Base-by-base conservation (phyloP, 2,888 invertebrate genomes). In the Drosophila suboccidentalis region DNA sequence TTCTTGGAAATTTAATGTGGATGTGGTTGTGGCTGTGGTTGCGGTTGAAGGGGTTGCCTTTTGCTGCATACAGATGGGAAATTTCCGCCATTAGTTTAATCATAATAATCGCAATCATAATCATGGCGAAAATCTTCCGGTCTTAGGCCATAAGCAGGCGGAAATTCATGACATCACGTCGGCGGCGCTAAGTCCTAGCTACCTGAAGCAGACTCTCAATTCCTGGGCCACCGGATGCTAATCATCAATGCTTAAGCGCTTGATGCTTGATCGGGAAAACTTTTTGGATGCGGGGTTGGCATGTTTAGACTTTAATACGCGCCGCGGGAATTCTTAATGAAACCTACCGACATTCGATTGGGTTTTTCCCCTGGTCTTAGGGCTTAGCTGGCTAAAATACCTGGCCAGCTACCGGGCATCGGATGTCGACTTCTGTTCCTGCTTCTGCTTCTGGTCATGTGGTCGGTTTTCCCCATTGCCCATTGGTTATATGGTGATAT, bases 251-350 rank as follows among this genome's bases (percentile, higher is more conserved):
- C 80, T 73, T 75, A 89, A 75, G 57, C 74, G 39, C 8, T 29
- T 8, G 29, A 29, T 36, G 85, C 58, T 70, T 65, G 75, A 80
- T 83, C 80, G 74, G 81, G 72, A 69, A 82, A 89, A 88, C 71
- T 82, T 71, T 44, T 39, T 47, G 61, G 63, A 58, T 71, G 57
- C 79, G 61, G 77, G 82, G 81, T 78, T 88, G 87, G 90, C 87
- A 90, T 87, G 87, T 90, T 87, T 90, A 90, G 90, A 82, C 89
- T 88, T 89, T 90, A 87, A 87, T 90, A 43, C 82, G 76, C 82
- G 78, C 87, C 84, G 77, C 89, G 80, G 80, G 83, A 85, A 89
- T 89, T 82, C 87, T 85, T 80, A 89, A 89, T 88, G 85, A 88
- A 82, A 62, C 65, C 64, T 58, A 46, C 62, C 54, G 55, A 41